phyloP scores from a whole-genome alignment of 2,797 vertebrate genomes.

The Manis pentadactyla region DNA sequence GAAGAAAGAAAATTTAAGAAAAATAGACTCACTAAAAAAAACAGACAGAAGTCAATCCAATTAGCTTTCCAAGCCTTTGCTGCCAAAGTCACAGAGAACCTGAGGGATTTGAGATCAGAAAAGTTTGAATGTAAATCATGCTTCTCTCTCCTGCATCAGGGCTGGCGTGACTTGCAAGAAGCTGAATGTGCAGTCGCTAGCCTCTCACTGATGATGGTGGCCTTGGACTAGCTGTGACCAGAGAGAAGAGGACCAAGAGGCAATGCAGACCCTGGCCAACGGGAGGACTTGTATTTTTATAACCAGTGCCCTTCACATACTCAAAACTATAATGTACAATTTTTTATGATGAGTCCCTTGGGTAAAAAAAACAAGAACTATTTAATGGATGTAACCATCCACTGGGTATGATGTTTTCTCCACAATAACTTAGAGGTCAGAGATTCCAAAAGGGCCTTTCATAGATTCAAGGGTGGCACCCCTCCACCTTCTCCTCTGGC shows the following conservation, averaged over 20 bases:
- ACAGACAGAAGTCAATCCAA: neutral
- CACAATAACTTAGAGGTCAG: conserved; percentile 61
- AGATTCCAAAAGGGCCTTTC: conserved; percentile 20
- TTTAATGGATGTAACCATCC: conserved; percentile 5
- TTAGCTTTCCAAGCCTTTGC: neutral
- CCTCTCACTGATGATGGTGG: neutral
- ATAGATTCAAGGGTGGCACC: neutral
- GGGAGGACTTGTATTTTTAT: neutral
- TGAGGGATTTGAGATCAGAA: neutral
- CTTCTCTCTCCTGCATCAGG: neutral
- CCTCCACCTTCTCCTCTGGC: conserved; percentile 56
- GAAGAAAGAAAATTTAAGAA: neutral
- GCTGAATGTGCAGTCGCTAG: neutral
- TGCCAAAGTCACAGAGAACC: neutral
- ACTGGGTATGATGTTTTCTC: neutral
- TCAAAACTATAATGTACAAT: neutral
- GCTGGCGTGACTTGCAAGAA: neutral
- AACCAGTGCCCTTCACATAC: neutral
- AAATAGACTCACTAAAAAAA: neutral
- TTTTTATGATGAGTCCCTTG: neutral
- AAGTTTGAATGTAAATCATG: neutral
- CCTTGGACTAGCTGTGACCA: neutral
- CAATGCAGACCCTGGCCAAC: neutral
- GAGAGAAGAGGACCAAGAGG: neutral
- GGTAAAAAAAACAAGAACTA: conserved; percentile 33